These are phyloP conservation scores for Marmota flaviventris DNA, from an alignment of 2,113 vertebrate species.

Conservation along the genomic window DNA sequence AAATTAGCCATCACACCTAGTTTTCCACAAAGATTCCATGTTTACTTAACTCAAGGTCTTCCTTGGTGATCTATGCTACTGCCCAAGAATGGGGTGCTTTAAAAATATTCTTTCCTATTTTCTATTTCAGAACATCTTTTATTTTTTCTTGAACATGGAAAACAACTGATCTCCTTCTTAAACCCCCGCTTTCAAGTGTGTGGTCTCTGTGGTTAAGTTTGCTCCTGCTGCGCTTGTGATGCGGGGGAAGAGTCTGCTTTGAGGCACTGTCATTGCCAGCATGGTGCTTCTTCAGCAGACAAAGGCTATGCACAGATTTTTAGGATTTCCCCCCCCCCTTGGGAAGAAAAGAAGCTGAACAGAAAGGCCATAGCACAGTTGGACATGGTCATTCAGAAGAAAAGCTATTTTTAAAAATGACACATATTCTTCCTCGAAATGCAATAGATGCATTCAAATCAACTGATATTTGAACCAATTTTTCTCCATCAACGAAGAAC, in stretches of 20 bases:
- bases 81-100: not conserved
- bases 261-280: not conserved
- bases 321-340: not conserved
- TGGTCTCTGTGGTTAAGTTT: not conserved
- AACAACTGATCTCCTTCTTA: conserved; percentile 11
- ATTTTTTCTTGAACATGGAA: not conserved
- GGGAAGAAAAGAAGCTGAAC: conserved; percentile 44
- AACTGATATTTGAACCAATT: conserved; percentile 1
- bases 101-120: not conserved
- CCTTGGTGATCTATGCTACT: not conserved
- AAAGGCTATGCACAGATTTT: conserved; percentile 8
- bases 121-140: conserved; percentile 11
- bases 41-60: not conserved
- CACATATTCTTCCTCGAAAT: conserved; percentile 35
- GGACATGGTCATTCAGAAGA: not conserved
- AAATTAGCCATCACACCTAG: not conserved
- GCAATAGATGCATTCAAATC: conserved; percentile 22
- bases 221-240: not conserved
- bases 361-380: conserved; percentile 11
- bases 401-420: conserved; percentile 33
- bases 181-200: not conserved
- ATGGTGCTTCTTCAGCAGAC: not conserved
- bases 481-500: conserved; percentile 39
- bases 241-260: not conserved
- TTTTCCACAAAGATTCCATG: not conserved